Evolutionary conservation across 2,888 invertebrate species (phyloP).

Genomic region (Rotaria sp.): DNA sequence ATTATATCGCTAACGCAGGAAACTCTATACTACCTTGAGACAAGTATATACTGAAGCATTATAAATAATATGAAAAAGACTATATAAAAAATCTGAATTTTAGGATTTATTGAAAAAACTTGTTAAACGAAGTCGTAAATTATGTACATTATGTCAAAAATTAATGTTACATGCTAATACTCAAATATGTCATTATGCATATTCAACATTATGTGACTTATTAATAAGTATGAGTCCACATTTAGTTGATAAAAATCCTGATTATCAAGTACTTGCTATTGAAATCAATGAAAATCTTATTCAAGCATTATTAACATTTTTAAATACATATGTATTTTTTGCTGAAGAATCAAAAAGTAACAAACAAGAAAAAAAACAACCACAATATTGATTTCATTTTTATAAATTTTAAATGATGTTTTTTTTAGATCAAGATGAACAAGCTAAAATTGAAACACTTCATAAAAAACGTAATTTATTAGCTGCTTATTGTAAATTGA

Average conservation of each 20-base stretch:
- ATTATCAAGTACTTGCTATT: constrained; percentile 13
- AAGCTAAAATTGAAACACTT: constrained; percentile 73
- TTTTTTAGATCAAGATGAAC: constrained; percentile 23
- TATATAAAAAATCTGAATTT: too few relatives aligned
- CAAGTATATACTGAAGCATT: too few relatives aligned
- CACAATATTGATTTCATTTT: too few relatives aligned
- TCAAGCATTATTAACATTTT: constrained; percentile 26
- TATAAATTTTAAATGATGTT: too few relatives aligned
- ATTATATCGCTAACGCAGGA: too few relatives aligned
- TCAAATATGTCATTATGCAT: constrained; percentile 64
- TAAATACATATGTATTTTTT: constrained; percentile 10
- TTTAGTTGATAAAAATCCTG: constrained; percentile 56
- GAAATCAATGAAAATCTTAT: constrained; percentile 24
- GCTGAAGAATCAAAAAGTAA: constrained; percentile 26
- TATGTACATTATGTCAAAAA: constrained; percentile 35
- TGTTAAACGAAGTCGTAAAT: constrained; percentile 29
- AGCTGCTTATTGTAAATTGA: constrained; percentile 90
- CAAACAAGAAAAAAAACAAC: not conserved
- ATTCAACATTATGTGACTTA: constrained; percentile 86
- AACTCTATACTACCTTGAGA: too few relatives aligned
- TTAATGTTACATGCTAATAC: constrained; percentile 36
- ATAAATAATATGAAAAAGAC: too few relatives aligned
- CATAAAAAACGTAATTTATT: constrained; percentile 91
- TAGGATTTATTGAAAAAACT: constrained; percentile 22
- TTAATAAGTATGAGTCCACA: constrained; percentile 85